Evolutionary conservation across 1,140 invertebrate genomes (phyloP).

Genomic region (Drosophila serrata): DNA sequence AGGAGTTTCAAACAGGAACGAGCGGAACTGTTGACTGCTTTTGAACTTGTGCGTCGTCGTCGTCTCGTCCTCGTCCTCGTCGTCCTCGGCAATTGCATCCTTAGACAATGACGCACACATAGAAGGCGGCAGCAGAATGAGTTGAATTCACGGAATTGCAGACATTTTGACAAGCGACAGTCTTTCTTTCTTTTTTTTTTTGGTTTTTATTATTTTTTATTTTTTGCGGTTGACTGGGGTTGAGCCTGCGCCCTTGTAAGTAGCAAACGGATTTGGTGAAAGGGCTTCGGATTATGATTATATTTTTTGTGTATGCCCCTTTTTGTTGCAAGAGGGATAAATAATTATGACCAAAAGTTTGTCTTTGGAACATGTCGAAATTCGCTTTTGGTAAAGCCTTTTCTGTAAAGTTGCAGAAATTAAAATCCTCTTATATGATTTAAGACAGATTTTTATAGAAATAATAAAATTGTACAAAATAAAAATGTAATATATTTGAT

Average conservation of each 20-base stretch:
- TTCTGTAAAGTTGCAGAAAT: neutral
- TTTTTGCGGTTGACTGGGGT: conserved; percentile 23
- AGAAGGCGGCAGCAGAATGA: conserved; percentile 17
- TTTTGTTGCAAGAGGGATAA: conserved; percentile 6
- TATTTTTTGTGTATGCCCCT: conserved; percentile 8
- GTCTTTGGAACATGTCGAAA: conserved; percentile 1
- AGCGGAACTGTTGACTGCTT: conserved; percentile 72
- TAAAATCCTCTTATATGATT: conserved; percentile 4
- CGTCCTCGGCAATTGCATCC: conserved; percentile 60
- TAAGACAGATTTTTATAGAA: neutral
- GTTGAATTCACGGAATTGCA: conserved; percentile 32
- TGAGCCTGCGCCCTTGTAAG: conserved; percentile 36
- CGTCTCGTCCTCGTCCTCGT: conserved; percentile 49
- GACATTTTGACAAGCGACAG: conserved; percentile 55
- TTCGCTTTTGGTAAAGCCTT: neutral
- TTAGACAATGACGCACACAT: conserved; percentile 60
- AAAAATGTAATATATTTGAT: neutral
- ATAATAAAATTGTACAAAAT: neutral
- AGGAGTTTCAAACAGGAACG: conserved; percentile 45
- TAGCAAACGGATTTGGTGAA: conserved; percentile 38
- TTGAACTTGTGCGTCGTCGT: conserved; percentile 68
- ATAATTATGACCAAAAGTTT: conserved; percentile 19
- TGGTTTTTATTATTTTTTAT: neutral
- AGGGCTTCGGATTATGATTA: conserved; percentile 32
- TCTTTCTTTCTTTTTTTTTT: conserved; percentile 10